Evolutionary conservation across 2,113 vertebrate species (phyloP), one percentile per base, ranked within the genome.

Genomic region (Lota lota): DNA sequence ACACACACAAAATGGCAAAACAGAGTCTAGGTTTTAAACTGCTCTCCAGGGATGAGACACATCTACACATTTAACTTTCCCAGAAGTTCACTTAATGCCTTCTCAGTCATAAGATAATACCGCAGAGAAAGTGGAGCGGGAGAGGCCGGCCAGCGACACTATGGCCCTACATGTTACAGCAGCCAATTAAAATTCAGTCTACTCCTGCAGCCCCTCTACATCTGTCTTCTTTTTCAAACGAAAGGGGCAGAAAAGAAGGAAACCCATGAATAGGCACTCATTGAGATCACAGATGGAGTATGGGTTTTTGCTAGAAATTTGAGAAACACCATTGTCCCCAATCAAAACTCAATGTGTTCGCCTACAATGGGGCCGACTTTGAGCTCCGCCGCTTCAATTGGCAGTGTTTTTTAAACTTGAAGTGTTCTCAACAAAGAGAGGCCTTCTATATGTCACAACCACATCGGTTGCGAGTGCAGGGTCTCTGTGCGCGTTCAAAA

Each of bases 281-380:
- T 94, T 95, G 93, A 95, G 94, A 96, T 97, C 95, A 95, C 95
- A 97, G 95, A 97, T 97, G 95, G 95, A 94, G 93, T 94, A 93
- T 94, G 93, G 91, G 89, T 94, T 96, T 95, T 94, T 93, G 94
- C 92, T 85, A 90, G 95, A 96, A 95, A 96, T 95, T 94, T 95
- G 95, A 96, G 95, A 95, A 96, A 96, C 95, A 95, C 94, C 88
- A 95, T 97, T 97, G 95, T 97, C 92, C 94, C 86, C 92, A 95
- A 96, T 94, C 94, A 95, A 96, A 97, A 96, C 95, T 96, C 95
- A 94, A 93, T 94, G 94, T 94, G 94, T 94, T 93, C 83, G 83
- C 88, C 88, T 85, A 95, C 94, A 96, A 96, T 94, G 92, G 93
- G 78, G 87, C 87, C 86, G 90, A 47, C 94, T 96, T 95, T 96